Base-by-base conservation (phyloP, 2,113 vertebrate species). In the Mus spicilegus region DNA sequence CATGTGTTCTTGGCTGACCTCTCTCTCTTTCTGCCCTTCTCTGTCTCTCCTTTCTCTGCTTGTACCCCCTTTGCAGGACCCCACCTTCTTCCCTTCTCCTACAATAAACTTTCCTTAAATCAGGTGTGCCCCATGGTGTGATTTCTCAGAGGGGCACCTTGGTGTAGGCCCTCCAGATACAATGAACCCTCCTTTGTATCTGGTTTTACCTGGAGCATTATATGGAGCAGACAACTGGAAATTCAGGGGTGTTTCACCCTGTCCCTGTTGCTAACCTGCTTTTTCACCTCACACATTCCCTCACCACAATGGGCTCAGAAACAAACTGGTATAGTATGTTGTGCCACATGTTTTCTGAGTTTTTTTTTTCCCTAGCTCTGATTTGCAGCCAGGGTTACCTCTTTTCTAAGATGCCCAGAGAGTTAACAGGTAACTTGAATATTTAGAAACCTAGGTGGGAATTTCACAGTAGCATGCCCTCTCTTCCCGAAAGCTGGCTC, bases 131-230 rank as follows among this genome's bases (percentile, higher is more conserved):
- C 65, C 65, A 30, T 33, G 65, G 12, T 5, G 30, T 69, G 30
- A 33, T 69, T 69, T 33, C 65, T 69, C 65, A 69, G 65, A 67
- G 28, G 12, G 28, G 13, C 28, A 67, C 11, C 11, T 67, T 30
- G 9, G 28, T 28, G 13, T 11, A 30, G 65, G 28, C 65, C 65
- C 30, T 33, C 65, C 12, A 33, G 4, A 33, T 69, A 69, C 28
- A 69, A 19, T 58, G 61, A 88, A 80, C 39, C 81, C n/a, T 84
- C 28, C 80, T 77, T 81, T 58, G 11, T 63, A 65, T 75, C 77
- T 92, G 82, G 14, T 78, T 95, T 97, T 86, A 12, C 73, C 54
- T n/a, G 24, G 20, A 70, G 93, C 28, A 4, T 42, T 30, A 28
- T n/a, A 4, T 1, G 1, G n/a, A 54, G 28, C 11, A 81, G 49